phyloP scores from a whole-genome alignment of 2,113 vertebrate species.

The Meles meles region DNA sequence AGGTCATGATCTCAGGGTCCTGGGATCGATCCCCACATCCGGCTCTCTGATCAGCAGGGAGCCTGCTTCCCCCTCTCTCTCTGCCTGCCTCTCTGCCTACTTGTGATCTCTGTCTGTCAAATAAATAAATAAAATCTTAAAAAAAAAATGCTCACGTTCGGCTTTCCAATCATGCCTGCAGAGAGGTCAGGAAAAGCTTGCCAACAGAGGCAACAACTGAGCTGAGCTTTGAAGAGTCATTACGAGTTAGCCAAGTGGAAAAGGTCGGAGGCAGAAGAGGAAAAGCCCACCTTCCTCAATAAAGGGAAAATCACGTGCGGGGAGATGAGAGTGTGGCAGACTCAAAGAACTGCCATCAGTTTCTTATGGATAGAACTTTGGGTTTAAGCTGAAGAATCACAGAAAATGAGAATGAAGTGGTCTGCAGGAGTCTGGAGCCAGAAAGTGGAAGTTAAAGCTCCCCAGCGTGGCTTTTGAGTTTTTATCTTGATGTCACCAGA shows the following conservation, averaged over 20 bases:
- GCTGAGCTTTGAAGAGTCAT: neutral
- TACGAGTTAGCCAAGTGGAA: neutral
- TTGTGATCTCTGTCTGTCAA: too few species aligned
- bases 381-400: neutral
- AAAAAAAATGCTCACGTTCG: neutral
- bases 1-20: too few species aligned
- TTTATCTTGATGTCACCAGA: neutral
- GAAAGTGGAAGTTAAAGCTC: neutral
- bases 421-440: neutral
- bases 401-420: neutral
- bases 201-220: neutral
- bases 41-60: too few species aligned
- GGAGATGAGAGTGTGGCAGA: neutral
- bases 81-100: too few species aligned
- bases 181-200: neutral
- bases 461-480: neutral
- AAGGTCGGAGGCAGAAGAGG: neutral
- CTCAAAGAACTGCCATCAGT: neutral
- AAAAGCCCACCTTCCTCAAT: neutral
- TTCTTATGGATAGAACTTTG: neutral
- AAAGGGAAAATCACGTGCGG: neutral
- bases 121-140: too few species aligned
- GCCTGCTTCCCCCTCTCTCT: too few species aligned
- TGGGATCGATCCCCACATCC: too few species aligned
- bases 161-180: neutral